Evolutionary conservation across 53 echinoderm and acorn worm genomes (phyloP).

Genomic region (Stichopus horrens): DNA sequence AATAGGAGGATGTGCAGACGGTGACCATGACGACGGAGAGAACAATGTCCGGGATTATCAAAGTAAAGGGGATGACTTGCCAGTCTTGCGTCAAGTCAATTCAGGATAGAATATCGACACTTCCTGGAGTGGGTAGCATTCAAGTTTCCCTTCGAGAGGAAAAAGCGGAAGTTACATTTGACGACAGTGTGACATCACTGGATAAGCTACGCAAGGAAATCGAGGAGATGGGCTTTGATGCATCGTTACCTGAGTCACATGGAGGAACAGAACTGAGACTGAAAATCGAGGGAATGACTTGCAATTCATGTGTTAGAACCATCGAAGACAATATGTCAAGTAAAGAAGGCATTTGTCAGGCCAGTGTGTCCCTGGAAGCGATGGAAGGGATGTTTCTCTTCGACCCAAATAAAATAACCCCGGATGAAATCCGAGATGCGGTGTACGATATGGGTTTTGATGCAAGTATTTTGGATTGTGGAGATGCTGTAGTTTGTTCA

Average conservation of each 20-base stretch:
- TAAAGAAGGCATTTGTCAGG: conserved; percentile 45
- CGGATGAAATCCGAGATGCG: conserved; percentile 63
- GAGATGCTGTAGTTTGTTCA: conserved; percentile 10
- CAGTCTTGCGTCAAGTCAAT: conserved; percentile 80
- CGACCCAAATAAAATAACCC: conserved; percentile 40
- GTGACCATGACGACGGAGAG: neutral
- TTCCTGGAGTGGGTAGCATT: conserved; percentile 57
- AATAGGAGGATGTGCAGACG: neutral
- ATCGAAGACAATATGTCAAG: conserved; percentile 62
- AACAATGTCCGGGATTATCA: conserved; percentile 25
- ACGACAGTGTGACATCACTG: neutral
- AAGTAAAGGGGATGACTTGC: conserved; percentile 84
- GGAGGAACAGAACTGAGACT: conserved; percentile 38
- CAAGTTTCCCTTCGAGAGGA: conserved; percentile 61
- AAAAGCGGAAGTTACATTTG: conserved; percentile 45
- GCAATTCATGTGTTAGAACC: conserved; percentile 75
- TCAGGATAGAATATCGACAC: conserved; percentile 52
- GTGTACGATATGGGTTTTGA: conserved; percentile 95
- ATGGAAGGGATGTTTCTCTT: conserved; percentile 46
- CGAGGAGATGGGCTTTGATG: conserved; percentile 50
- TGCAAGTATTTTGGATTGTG: conserved; percentile 45
- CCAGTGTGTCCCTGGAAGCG: conserved; percentile 64
- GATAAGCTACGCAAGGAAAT: conserved; percentile 21
- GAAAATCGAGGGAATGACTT: conserved; percentile 85
- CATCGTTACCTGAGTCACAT: neutral